Base-by-base conservation (phyloP, 2,888 invertebrate genomes). In the Ochropleura leucogaster region DNA sequence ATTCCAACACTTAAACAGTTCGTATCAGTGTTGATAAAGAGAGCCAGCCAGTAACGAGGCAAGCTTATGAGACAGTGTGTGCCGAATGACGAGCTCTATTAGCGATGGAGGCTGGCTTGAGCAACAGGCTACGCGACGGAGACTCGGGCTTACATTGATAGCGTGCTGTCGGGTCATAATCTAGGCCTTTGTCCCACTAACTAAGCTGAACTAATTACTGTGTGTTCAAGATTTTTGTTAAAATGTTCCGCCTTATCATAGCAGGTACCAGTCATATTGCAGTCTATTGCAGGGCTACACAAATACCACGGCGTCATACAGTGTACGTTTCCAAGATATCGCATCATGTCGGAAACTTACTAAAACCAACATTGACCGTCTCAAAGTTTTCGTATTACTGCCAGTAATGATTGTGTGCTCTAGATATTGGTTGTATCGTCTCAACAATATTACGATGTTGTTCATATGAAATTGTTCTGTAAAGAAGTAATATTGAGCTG, bases 361-460 rank as follows among this genome's bases (percentile, higher is more conserved):
- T 12, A 44, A 51, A 14, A 30, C 60, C 16, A 77, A 68, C 30
- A 68, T 44, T 47, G 16, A 40, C 6, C 5, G 4, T 16, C 53
- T 62, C 40, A 3, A 77, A 47, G 68, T 68, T 75, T 62, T 20
- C 20, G 18, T 77, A 60, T 47, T 46, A 67, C 40, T 60, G 53
- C 46, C 16, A 51, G 18, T 49, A 18, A 20, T 44, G 16, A 42
- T 2, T 20, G 51, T 57, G n/a, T 9, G 20, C n/a, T 51, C 49
- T 51, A 62, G 72, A n/a, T 72, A 12, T 16, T 20, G 10, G 18
- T 1, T 18, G 12, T 60, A 42, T 16, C 14, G 3, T 30, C 8
- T 12, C 47, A 30, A 30, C 53, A 55, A 49, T 62, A 66, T 51
- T 55, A 6, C 51, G 46, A 55, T n/a, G 55, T 72, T 20, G 46